These are phyloP conservation scores for Pedionomus torquatus DNA, from an alignment of 2,113 vertebrate genomes.

Conservation along the genomic window DNA sequence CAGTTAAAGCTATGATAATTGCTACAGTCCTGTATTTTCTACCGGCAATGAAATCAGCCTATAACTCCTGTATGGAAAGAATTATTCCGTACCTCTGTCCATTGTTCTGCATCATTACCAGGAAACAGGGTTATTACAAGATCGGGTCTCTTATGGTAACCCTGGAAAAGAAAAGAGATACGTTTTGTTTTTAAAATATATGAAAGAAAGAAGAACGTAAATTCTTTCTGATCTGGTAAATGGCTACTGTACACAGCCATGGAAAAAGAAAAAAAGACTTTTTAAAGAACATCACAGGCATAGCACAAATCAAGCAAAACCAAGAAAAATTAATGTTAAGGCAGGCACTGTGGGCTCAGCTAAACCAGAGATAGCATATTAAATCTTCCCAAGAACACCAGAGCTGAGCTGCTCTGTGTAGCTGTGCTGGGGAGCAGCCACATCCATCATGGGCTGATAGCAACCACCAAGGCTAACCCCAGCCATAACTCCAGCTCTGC, in stretches of 20 bases:
- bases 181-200: background rate
- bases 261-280: background rate
- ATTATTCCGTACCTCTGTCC: conserved; percentile 24
- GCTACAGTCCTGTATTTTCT: conserved; percentile 36
- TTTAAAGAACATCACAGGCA: background rate
- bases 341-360: background rate
- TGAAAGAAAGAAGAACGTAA: background rate
- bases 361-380: background rate
- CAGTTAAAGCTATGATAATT: conserved; percentile 36
- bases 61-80: conserved; percentile 50
- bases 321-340: background rate
- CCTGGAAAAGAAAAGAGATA: background rate
- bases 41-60: conserved; percentile 4
- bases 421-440: background rate
- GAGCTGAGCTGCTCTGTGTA: background rate
- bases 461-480: background rate
- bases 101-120: conserved; percentile 20
- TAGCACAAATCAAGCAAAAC: background rate
- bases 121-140: conserved; percentile 33
- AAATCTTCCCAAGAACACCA: background rate
- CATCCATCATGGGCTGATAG: background rate
- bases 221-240: background rate
- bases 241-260: background rate
- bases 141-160: background rate
- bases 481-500: background rate